Evolutionary conservation across 2,888 invertebrate species (phyloP).

Genomic region (Leptopilina syphax): DNA sequence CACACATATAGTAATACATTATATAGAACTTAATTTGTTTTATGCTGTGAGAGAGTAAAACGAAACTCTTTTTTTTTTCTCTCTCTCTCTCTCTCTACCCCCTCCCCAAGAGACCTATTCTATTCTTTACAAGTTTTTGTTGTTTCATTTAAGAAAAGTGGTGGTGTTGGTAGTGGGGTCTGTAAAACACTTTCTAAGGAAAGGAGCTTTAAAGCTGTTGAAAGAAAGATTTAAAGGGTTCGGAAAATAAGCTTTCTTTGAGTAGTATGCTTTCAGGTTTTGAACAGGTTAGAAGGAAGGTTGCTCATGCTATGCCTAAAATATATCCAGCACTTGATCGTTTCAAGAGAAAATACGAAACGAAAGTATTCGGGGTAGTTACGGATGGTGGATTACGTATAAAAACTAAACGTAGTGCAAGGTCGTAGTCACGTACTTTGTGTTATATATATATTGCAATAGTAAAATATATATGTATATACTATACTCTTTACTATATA

Average conservation of each 20-base stretch:
- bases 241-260: constrained; percentile 39
- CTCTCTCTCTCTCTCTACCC: too few relatives aligned
- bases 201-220: constrained; percentile 27
- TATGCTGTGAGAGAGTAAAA: not conserved
- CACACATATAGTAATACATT: too few relatives aligned
- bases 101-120: not conserved
- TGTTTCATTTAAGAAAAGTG: constrained; percentile 30
- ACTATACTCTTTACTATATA: too few relatives aligned
- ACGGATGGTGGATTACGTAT: constrained; percentile 31
- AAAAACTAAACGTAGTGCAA: constrained; percentile 46
- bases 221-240: constrained; percentile 37
- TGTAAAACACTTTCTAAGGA: constrained; percentile 33
- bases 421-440: constrained; percentile 47
- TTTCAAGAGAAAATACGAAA: constrained; percentile 15
- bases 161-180: not conserved
- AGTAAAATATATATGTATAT: too few relatives aligned
- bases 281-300: not conserved
- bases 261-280: constrained; percentile 40
- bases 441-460: constrained; percentile 25
- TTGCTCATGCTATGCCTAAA: constrained; percentile 7
- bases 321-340: constrained; percentile 24
- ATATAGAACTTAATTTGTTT: too few relatives aligned
- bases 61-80: not conserved
- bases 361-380: constrained; percentile 34
- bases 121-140: constrained; percentile 6